Evolutionary conservation across 2,113 vertebrate genomes (phyloP).

Genomic region (Labeo rohita): DNA sequence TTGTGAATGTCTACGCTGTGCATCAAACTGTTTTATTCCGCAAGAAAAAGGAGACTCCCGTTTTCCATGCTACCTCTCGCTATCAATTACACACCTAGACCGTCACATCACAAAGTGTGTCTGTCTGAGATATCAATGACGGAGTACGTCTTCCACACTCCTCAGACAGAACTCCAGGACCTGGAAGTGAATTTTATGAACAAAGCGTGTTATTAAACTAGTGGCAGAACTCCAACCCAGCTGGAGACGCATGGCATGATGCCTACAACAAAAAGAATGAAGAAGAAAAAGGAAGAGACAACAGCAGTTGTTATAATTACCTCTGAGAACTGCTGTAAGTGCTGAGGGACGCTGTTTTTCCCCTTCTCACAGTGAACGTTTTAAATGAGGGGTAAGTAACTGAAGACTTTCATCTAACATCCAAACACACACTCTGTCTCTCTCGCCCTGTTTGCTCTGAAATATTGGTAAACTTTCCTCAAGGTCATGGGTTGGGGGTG

Average conservation of each 20-base stretch:
- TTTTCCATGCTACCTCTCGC: background rate
- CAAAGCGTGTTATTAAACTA: slow-evolving; percentile 33
- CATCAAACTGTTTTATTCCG: background rate
- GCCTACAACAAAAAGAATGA: background rate
- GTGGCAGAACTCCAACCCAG: slow-evolving; percentile 30
- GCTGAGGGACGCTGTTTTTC: background rate
- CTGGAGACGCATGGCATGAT: slow-evolving; percentile 15
- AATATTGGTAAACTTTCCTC: slow-evolving; percentile 65
- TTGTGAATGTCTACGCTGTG: background rate
- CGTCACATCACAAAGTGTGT: slow-evolving; percentile 1
- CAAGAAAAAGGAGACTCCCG: background rate
- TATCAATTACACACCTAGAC: background rate
- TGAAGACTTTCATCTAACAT: slow-evolving; percentile 23
- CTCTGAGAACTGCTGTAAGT: slow-evolving; percentile 19
- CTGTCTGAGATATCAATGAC: slow-evolving; percentile 1
- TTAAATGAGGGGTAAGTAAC: slow-evolving; percentile 24
- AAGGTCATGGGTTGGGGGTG: slow-evolving; percentile 66
- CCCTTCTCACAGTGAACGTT: background rate
- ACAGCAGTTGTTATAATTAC: slow-evolving; percentile 25
- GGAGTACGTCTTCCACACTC: background rate
- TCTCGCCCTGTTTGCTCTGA: slow-evolving; percentile 14
- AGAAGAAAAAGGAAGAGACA: background rate
- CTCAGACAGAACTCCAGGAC: background rate
- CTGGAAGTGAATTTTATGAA: slow-evolving; percentile 14
- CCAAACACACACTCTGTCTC: slow-evolving; percentile 9